Evolutionary conservation across 2,113 vertebrate species (phyloP).

Genomic region (Polyodon spathula): DNA sequence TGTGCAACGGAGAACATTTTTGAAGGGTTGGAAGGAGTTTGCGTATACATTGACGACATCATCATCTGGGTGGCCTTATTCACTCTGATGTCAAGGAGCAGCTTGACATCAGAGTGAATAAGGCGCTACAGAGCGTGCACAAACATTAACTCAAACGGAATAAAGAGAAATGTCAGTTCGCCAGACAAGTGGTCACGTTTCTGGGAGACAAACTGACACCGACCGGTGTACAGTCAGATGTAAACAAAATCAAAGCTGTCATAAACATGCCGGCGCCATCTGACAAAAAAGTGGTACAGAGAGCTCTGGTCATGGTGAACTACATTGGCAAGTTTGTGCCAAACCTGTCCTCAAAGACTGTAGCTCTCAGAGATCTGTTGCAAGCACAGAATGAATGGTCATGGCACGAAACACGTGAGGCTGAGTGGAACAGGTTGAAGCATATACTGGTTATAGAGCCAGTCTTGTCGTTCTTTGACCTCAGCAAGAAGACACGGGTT

Average conservation of each 20-base stretch:
- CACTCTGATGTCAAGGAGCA: background rate
- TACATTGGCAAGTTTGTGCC: no score
- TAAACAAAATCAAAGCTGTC: background rate
- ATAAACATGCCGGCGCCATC: constrained; percentile 2
- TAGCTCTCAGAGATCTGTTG: no score
- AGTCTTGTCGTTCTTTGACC: no score
- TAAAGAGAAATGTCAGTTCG: background rate
- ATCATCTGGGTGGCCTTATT: background rate
- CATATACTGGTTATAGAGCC: no score
- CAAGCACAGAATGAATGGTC: no score
- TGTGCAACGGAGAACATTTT: background rate
- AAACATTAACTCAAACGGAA: no score
- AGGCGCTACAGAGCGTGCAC: background rate
- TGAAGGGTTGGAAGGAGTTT: background rate
- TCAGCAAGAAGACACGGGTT: no score
- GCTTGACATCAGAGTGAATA: background rate
- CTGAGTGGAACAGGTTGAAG: no score
- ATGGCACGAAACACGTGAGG: no score
- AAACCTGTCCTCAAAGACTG: no score
- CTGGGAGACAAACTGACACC: constrained; percentile 1
- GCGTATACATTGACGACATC: background rate
- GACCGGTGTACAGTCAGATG: background rate
- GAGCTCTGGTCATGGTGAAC: no score
- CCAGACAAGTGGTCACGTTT: background rate
- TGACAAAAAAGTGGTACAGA: no score